phyloP scores from a whole-genome alignment of 2,113 vertebrate genomes.

The Chaetura pelagica region DNA sequence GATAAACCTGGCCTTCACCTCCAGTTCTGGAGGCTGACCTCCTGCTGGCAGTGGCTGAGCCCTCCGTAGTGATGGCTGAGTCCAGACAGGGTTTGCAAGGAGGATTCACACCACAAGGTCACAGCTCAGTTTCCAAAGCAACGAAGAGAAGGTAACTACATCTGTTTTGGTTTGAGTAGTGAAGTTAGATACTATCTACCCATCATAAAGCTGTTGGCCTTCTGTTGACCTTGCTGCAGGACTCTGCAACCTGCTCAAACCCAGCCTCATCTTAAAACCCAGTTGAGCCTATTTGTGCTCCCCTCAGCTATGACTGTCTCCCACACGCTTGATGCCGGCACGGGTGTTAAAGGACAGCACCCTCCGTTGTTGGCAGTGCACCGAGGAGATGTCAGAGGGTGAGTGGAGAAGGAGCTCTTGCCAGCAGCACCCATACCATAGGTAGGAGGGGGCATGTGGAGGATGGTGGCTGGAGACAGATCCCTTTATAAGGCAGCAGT shows the following conservation, averaged over 20 bases:
- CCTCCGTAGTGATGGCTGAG: not conserved
- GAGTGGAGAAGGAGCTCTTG: not conserved
- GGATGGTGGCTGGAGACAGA: not conserved
- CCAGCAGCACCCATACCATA: not conserved
- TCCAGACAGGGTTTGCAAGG: not conserved
- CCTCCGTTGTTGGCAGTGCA: not conserved
- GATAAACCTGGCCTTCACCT: not conserved
- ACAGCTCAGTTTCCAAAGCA: not conserved
- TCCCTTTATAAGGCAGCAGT: not conserved
- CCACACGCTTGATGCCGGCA: not conserved
- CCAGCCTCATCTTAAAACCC: not conserved
- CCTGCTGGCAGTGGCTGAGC: not conserved
- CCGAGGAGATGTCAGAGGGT: rapidly evolving
- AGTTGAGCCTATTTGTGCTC: not conserved
- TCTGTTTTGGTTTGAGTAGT: not conserved
- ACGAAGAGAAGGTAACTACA: not conserved
- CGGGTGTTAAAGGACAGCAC: not conserved
- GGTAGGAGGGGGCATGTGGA: not conserved
- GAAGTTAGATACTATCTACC: rapidly evolving
- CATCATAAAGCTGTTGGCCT: not conserved
- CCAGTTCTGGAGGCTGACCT: not conserved
- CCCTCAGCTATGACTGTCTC: not conserved
- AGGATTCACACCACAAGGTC: not conserved
- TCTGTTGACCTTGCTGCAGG: not conserved
- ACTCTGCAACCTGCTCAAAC: not conserved